These are phyloP conservation scores for Archaeoteleia sp. DNA, from an alignment of 2,888 invertebrate species.

Conservation along the genomic window DNA sequence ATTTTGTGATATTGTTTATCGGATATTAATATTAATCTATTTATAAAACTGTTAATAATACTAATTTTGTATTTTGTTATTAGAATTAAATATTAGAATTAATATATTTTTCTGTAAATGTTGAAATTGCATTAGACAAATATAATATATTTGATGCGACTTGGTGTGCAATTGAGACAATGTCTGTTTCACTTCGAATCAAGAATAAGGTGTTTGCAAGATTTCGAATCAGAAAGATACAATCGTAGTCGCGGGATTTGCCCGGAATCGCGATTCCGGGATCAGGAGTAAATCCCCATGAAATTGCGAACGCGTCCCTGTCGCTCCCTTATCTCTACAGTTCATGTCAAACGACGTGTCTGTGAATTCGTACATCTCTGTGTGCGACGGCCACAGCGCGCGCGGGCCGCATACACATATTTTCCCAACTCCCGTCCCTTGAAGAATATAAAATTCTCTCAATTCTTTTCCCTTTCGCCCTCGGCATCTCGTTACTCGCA, in stretches of 20 bases:
- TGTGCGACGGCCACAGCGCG: constrained; percentile 1
- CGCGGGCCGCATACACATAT: background rate
- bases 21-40: no score
- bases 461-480: constrained; percentile 15
- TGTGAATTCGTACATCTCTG: constrained; percentile 27
- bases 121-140: no score
- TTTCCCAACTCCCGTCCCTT: constrained; percentile 3
- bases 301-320: constrained; percentile 44
- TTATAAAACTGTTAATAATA: no score
- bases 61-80: no score
- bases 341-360: constrained; percentile 41
- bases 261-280: constrained; percentile 23
- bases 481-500: constrained; percentile 22
- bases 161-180: constrained; percentile 36
- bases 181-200: constrained; percentile 12
- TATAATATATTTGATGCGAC: no score
- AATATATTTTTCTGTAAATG: no score
- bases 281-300: constrained; percentile 47
- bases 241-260: constrained; percentile 31
- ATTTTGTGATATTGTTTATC: no score
- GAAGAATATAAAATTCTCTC: constrained; percentile 28
- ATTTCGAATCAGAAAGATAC: constrained; percentile 37
- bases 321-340: constrained; percentile 39
- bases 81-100: no score
- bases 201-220: constrained; percentile 46